Evolutionary conservation across 1,140 invertebrate genomes (phyloP), one percentile per base, ranked within the genome.

Genomic region (Penaeus japonicus): DNA sequence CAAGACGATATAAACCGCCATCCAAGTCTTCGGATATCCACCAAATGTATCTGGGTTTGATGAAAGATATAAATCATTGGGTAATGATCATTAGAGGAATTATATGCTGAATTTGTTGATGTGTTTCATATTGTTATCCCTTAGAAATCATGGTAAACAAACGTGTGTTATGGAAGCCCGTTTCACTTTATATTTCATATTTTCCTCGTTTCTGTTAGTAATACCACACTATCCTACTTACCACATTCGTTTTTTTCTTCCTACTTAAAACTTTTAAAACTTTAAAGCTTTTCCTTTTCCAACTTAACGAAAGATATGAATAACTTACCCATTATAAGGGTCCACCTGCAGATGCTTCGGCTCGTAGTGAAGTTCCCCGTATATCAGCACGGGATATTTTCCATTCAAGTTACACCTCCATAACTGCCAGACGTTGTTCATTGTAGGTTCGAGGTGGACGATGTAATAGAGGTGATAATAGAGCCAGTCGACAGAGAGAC

Each of bases 401-500:
- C 96, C 96, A 91, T 96, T 94, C 17, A 97, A 93, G 91, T 95
- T 94, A 92, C 95, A 97, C 75, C 96, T 93, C 70, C 95, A 94
- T 83, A 98, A 96, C 92, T 96, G 94, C 95, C 95, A 96, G 39
- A 55, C 84, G 30, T 85, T 82, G 35, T 82, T 47, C 22, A n/a
- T 15, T 4, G 85, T 59, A n/a, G 59, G 24, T 15, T 87, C 57
- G 4, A 70, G 30, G 39, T 91, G 83, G 59, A 92, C 95, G 10
- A 97, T 93, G 54, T 98, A 94, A 91, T 97, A 98, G 1, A 98
- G 93, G 62, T 96, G 94, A 75, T 95, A 93, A 91, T 97, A 96
- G 7, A 98, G 92, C 97, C 97, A 98, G 92, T 99, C 97, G 0
- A 98, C 94, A 2, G 96, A 96, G 0, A 98, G 92, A 88, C 94